Evolutionary conservation across 1,140 invertebrate species (phyloP).

Genomic region (Aradophagus sp.): DNA sequence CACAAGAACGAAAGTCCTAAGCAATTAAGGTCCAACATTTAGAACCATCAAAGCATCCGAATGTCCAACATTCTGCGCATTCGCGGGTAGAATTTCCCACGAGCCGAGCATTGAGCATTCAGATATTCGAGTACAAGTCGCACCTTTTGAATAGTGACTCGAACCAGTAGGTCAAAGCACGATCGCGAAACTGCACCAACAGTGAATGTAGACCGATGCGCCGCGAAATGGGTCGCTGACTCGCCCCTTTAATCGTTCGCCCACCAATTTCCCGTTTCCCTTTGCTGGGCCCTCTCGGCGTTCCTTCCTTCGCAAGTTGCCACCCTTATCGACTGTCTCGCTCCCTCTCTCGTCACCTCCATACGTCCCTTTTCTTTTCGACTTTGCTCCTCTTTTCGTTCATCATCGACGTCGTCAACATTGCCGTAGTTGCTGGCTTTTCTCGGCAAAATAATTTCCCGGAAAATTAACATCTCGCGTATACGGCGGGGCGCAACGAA

Average conservation of each 20-base stretch:
- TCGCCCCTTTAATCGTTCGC: neutral
- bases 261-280: neutral
- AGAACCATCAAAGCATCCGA: too few relatives aligned
- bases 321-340: too few relatives aligned
- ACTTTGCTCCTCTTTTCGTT: conserved; percentile 42
- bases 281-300: conserved; percentile 1
- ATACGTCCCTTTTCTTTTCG: conserved; percentile 3
- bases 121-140: too few relatives aligned
- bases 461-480: conserved; percentile 48
- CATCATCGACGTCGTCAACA: conserved; percentile 42
- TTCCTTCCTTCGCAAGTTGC: conserved; percentile 15
- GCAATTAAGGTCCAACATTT: too few relatives aligned
- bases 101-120: too few relatives aligned
- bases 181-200: conserved; percentile 19
- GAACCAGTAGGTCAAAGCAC: too few relatives aligned
- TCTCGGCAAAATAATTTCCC: conserved; percentile 51
- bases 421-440: conserved; percentile 34
- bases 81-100: too few relatives aligned
- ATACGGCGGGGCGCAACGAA: neutral
- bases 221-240: conserved; percentile 29
- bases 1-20: too few relatives aligned
- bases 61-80: too few relatives aligned
- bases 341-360: conserved; percentile 1
- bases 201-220: conserved; percentile 31
- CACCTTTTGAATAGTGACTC: too few relatives aligned